Evolutionary conservation across 2,888 invertebrate species (phyloP), one percentile per base, ranked within the genome.

Genomic region (Epiblema foenella): DNA sequence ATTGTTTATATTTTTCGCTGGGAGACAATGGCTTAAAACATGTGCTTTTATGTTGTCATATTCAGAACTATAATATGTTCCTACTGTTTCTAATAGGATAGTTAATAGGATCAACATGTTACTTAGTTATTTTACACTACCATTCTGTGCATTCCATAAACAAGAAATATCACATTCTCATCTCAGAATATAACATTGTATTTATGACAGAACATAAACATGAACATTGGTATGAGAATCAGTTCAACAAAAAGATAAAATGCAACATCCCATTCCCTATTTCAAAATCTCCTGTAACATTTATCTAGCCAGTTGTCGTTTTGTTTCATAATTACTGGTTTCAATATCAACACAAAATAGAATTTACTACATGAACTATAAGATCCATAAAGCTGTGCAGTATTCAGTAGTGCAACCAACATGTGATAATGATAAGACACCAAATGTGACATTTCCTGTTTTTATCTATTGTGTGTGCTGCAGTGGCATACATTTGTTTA

Each of bases 401-500:
- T 15, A 7, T 29, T 49, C 58, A 64, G 59, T 60, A 68, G 52
- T 71, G 71, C 66, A 62, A n/a, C n/a, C n/a, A n/a, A n/a, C n/a
- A n/a, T n/a, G n/a, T 71, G 71, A n/a, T n/a, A n/a, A n/a, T 80
- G 82, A 85, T 83, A 84, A 83, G 75, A 77, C 65, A 78, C 75
- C 74, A 77, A 80, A 82, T 78, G 77, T 77, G 76, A 75, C 75
- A 80, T 81, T 83, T 87, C 87, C 87, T 85, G 82, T 76, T 78
- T 75, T 77, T 81, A 82, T 82, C 78, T 83, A 76, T 77, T 76
- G 76, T 73, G 67, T 68, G 60, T 62, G 68, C 71, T 72, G 67
- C 64, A 72, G 56, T 20, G 64, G 59, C 51, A 69, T 49, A 52
- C 39, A 70, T 70, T 52, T 63, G 63, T 52, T 15, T 51, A 51